phyloP scores from a whole-genome alignment of 2,888 invertebrate species.

The Panopea generosa region DNA sequence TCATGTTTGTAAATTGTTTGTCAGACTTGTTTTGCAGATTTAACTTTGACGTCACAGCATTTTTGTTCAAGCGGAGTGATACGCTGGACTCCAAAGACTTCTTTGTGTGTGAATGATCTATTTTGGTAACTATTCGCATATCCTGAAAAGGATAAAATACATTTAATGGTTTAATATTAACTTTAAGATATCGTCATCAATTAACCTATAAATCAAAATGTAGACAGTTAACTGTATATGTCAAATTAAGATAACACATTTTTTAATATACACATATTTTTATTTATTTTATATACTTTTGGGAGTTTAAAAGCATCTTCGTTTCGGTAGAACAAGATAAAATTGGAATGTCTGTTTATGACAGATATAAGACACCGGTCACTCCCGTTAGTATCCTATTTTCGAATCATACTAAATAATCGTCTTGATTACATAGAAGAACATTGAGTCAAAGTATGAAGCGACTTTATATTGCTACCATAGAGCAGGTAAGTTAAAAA shows the following conservation, averaged over 20 bases:
- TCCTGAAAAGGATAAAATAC: slow-evolving; percentile 59
- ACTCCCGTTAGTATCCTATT: too few relatives aligned
- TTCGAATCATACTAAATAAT: too few relatives aligned
- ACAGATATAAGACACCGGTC: too few relatives aligned
- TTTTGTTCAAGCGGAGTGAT: slow-evolving; percentile 60
- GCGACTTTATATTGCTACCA: too few relatives aligned
- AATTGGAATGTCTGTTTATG: too few relatives aligned
- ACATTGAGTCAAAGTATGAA: too few relatives aligned
- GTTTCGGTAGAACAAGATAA: too few relatives aligned
- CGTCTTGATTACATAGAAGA: too few relatives aligned
- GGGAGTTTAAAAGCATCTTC: too few relatives aligned
- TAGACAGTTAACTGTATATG: neutral
- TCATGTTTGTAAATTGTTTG: slow-evolving; percentile 54
- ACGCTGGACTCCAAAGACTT: slow-evolving; percentile 63
- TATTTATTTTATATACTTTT: too few relatives aligned
- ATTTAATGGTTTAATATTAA: neutral
- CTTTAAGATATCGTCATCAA: neutral
- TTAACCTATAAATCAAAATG: neutral
- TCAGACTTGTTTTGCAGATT: slow-evolving; percentile 64
- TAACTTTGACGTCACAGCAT: slow-evolving; percentile 59
- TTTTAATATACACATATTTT: neutral
- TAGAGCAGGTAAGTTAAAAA: too few relatives aligned
- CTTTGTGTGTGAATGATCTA: slow-evolving; percentile 64
- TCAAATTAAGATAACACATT: neutral
- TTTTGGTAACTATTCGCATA: slow-evolving; percentile 61